A percentile compares a stretch with the other conserved stretches of the same genome.
These are phyloP conservation scores for Gopherus flavomarginatus DNA, from an alignment of 2,113 vertebrate species.

Conservation along the genomic window DNA sequence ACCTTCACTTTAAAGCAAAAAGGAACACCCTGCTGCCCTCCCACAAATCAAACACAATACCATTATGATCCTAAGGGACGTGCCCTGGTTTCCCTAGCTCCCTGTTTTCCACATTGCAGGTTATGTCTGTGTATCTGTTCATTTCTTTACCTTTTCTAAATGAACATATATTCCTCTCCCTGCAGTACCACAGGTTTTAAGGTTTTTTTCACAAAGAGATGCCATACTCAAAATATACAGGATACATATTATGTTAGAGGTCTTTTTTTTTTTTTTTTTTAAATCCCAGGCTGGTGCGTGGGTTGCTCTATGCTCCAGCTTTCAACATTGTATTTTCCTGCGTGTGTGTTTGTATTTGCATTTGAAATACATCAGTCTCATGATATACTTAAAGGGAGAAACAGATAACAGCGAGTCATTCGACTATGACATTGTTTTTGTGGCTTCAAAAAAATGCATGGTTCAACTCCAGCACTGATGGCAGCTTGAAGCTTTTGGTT, in stretches of 20 bases:
- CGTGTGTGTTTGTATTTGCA: constrained; percentile 54
- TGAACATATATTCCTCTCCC: constrained; percentile 29
- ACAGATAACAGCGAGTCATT: constrained; percentile 60
- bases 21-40: not conserved
- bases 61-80: not conserved
- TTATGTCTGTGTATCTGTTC: not conserved
- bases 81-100: not conserved
- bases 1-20: not conserved
- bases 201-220: constrained; percentile 77
- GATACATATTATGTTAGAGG: constrained; percentile 75
- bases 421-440: constrained; percentile 53
- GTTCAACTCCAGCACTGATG: constrained; percentile 49
- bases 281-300: constrained; percentile 84
- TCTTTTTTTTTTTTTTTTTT: constrained; percentile 73
- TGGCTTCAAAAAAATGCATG: constrained; percentile 59
- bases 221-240: constrained; percentile 84
- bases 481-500: constrained; percentile 72
- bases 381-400: constrained; percentile 77
- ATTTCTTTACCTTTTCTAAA: constrained; percentile 32
- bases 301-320: constrained; percentile 76
- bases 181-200: constrained; percentile 38
- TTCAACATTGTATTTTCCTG: constrained; percentile 42
- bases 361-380: constrained; percentile 76
- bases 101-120: not conserved
- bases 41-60: not conserved